Percentiles rank a stretch among this genome's conserved stretches.
phyloP scores from a whole-genome alignment of 2,797 vertebrate species.

The Enteromius paludinosus region DNA sequence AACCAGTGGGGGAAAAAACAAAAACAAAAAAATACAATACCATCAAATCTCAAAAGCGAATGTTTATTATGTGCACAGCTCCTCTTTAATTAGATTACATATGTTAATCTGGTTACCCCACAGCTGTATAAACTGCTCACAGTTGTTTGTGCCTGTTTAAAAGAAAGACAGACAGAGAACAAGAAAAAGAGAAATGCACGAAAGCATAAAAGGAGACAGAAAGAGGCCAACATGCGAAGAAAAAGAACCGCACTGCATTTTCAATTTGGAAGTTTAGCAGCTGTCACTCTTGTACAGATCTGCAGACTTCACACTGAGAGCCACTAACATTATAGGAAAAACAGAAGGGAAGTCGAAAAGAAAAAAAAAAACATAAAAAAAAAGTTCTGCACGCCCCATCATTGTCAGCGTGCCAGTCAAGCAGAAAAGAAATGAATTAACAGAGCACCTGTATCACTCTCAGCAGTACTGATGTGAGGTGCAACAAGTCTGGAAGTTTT shows the following conservation, averaged over 20 bases:
- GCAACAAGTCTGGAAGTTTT: constrained; percentile 1
- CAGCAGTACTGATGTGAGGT: neutral
- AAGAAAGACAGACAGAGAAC: neutral
- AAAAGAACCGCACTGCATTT: constrained; percentile 12
- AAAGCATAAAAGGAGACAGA: constrained; percentile 26
- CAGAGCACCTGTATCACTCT: constrained; percentile 20
- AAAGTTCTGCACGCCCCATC: neutral
- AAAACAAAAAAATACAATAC: neutral
- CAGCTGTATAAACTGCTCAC: constrained; percentile 14
- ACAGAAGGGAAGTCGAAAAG: constrained; percentile 15
- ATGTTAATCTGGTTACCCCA: neutral
- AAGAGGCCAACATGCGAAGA: constrained; percentile 10
- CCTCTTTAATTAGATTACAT: constrained; percentile 15
- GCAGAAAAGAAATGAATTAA: constrained; percentile 21
- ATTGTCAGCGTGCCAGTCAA: constrained; percentile 23
- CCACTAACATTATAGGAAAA: neutral
- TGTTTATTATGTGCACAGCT: constrained; percentile 10
- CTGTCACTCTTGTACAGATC: constrained; percentile 10
- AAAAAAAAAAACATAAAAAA: too few relatives aligned
- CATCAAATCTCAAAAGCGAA: neutral
- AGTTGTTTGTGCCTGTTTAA: constrained; percentile 5
- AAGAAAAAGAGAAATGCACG: constrained; percentile 22
- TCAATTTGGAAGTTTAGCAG: constrained; percentile 31
- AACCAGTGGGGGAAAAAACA: neutral
- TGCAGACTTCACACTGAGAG: constrained; percentile 18